These are phyloP conservation scores for Rotaria sp. DNA, from an alignment of 2,888 invertebrate genomes.

Conservation along the genomic window DNA sequence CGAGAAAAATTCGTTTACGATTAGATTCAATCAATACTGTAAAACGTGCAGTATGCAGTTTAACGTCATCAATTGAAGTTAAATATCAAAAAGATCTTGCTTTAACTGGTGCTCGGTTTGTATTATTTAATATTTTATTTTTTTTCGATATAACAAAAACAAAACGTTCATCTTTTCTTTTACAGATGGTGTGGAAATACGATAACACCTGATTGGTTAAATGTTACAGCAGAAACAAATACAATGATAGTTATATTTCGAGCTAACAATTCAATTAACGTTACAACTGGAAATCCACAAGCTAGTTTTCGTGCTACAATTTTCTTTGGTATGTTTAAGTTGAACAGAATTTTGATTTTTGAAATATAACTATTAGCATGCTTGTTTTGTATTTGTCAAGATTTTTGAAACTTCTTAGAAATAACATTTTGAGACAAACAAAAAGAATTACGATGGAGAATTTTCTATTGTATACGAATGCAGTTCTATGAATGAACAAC, in stretches of 20 bases:
- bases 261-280: neutral
- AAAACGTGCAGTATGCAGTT: neutral
- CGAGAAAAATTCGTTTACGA: constrained; percentile 6
- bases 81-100: constrained; percentile 9
- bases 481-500: too few species aligned
- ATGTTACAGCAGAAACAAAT: neutral
- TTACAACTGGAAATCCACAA: neutral
- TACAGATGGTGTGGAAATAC: neutral
- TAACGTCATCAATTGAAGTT: neutral
- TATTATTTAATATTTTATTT: neutral
- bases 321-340: neutral
- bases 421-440: too few species aligned
- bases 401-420: too few species aligned
- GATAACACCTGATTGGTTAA: neutral
- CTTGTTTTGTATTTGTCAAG: too few species aligned
- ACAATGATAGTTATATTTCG: neutral
- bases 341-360: too few species aligned
- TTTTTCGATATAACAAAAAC: neutral
- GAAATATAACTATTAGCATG: too few species aligned
- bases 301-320: neutral
- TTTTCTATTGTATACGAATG: too few species aligned
- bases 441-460: too few species aligned
- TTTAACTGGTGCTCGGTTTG: constrained; percentile 16
- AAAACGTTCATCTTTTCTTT: neutral
- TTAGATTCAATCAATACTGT: neutral